Percentiles rank a stretch among this genome's conserved stretches.
Conservation (phyloP, 1,140 invertebrate species). For the Drosophila mauritiana region DNA sequence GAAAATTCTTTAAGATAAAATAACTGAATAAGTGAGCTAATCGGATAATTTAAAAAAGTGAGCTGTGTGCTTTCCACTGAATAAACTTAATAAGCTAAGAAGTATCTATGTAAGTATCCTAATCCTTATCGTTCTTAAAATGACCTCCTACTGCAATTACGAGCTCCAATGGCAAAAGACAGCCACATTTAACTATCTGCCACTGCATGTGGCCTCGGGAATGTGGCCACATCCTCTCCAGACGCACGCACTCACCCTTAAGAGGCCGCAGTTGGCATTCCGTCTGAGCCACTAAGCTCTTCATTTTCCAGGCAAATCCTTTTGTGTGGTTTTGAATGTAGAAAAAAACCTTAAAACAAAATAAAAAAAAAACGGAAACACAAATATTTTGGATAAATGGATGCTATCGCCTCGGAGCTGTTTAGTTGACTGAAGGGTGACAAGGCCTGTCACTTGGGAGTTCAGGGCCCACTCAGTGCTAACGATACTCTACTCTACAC, state of each 20-base stretch:
- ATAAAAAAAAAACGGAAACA: slow-evolving; percentile 5
- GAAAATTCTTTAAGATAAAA: no score
- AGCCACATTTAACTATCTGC: no score
- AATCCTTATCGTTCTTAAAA: no score
- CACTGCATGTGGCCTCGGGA: no score
- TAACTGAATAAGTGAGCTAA: no score
- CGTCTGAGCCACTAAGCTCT: slow-evolving; percentile 15
- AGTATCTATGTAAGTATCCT: no score
- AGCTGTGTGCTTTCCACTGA: no score
- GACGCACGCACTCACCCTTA: slow-evolving; percentile 1
- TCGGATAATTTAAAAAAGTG: no score
- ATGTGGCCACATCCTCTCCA: not conserved
- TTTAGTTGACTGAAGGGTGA: slow-evolving; percentile 4
- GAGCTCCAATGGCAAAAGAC: no score
- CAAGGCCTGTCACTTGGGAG: not conserved
- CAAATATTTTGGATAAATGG: slow-evolving; percentile 18
- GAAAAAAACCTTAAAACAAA: slow-evolving; percentile 27
- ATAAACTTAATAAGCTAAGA: no score
- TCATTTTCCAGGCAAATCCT: slow-evolving; percentile 14
- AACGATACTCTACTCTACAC: no score
- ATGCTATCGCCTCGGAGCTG: slow-evolving; percentile 11
- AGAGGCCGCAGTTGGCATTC: slow-evolving; percentile 6
- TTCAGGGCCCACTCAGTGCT: not conserved
- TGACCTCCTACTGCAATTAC: no score
- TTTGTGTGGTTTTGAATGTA: slow-evolving; percentile 1